These are phyloP conservation scores for Sinonovacula constricta DNA, from an alignment of 1,140 invertebrate genomes.

Conservation along the genomic window DNA sequence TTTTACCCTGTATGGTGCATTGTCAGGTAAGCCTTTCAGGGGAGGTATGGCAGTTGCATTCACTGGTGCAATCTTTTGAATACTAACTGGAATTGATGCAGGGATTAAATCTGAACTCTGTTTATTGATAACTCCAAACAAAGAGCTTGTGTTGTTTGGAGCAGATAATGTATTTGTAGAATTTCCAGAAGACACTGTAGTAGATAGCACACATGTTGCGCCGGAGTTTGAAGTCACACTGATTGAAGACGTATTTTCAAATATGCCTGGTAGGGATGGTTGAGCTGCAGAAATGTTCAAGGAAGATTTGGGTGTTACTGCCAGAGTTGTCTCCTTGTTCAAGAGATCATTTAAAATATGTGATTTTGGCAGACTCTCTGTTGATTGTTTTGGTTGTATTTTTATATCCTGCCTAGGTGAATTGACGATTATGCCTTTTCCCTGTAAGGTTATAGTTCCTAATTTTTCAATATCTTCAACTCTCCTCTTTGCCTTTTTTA, in stretches of 20 bases:
- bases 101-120: neutral
- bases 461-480: conserved; percentile 5
- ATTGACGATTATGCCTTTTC: conserved; percentile 20
- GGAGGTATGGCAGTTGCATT: neutral
- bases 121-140: no score
- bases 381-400: no score
- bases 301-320: neutral
- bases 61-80: neutral
- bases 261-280: neutral
- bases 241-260: neutral
- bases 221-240: neutral
- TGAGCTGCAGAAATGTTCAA: neutral
- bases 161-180: no score
- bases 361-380: neutral
- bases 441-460: neutral
- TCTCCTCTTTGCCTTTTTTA: conserved; percentile 23
- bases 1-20: neutral
- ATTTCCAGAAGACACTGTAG: no score
- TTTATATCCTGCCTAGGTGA: neutral
- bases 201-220: no score
- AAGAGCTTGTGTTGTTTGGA: no score
- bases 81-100: neutral
- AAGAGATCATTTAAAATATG: neutral
- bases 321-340: neutral
- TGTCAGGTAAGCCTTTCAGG: neutral